Conservation (phyloP, 2,113 vertebrate species). For the Gracilinanus agilis region DNA sequence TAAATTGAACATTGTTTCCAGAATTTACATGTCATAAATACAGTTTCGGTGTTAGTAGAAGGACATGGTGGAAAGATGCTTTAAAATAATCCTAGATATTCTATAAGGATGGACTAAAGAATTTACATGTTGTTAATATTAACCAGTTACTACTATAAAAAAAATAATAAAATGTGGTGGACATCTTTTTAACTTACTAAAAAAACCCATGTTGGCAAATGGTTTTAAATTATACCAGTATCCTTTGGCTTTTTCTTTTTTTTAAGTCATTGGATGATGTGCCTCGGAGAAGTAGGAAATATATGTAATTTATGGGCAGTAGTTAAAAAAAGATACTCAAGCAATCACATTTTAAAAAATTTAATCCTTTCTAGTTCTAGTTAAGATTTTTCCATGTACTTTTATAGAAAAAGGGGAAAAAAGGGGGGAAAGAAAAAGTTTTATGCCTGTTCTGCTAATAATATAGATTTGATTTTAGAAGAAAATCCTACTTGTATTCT, state of each 20-base stretch:
- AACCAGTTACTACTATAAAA: constrained; percentile 27
- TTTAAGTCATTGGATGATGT: constrained; percentile 57
- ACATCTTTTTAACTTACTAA: neutral
- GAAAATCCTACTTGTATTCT: constrained; percentile 10
- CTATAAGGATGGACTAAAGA: neutral
- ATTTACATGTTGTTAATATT: constrained; percentile 17
- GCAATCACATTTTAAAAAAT: constrained; percentile 67
- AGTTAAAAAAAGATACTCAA: constrained; percentile 65
- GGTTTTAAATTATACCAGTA: constrained; percentile 10
- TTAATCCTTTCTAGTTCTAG: constrained; percentile 28
- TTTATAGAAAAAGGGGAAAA: constrained; percentile 62
- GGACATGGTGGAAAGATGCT: neutral
- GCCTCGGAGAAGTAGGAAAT: constrained; percentile 68
- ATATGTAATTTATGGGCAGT: constrained; percentile 58
- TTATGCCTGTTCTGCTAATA: constrained; percentile 8
- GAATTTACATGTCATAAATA: neutral
- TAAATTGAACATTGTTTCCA: constrained; percentile 14
- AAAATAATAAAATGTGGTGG: constrained; percentile 39
- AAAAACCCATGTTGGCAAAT: neutral
- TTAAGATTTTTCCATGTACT: constrained; percentile 8
- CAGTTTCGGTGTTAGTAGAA: constrained; percentile 1
- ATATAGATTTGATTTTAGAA: constrained; percentile 68
- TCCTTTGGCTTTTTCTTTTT: constrained; percentile 54
- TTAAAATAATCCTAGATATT: neutral
- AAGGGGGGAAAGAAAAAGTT: constrained; percentile 47